Evolutionary conservation across 2,113 vertebrate species (phyloP).

Genomic region (Platichthys flesus): DNA sequence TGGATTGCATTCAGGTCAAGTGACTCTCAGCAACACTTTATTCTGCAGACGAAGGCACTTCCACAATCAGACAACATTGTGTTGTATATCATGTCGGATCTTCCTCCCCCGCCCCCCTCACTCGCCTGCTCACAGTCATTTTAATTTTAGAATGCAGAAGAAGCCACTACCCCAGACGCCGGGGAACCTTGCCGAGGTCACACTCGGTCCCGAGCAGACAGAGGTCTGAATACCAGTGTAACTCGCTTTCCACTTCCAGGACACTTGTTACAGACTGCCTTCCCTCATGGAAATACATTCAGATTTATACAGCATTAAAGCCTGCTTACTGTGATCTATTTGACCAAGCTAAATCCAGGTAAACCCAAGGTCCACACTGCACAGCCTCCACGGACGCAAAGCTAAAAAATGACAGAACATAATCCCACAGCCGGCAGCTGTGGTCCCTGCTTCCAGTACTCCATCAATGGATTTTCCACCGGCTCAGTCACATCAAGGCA

Average conservation of each 20-base stretch:
- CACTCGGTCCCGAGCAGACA: not conserved
- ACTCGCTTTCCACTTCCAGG: not conserved
- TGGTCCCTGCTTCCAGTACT: not conserved
- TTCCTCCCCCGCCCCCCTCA: no score
- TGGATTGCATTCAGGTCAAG: conserved; percentile 44
- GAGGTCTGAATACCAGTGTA: not conserved
- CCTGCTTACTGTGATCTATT: not conserved
- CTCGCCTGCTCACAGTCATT: no score
- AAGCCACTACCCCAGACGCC: not conserved
- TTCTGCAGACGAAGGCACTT: conserved; percentile 9
- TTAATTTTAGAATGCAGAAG: not conserved
- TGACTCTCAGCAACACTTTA: conserved; percentile 31
- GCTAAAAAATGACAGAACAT: not conserved
- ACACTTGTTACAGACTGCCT: not conserved
- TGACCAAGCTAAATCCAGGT: not conserved
- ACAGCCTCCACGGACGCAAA: not conserved
- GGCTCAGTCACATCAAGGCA: conserved; percentile 4
- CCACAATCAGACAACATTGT: conserved; percentile 7
- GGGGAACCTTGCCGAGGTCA: not conserved
- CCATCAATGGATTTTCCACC: not conserved
- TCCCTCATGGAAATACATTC: not conserved
- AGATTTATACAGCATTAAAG: not conserved
- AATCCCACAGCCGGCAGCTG: not conserved
- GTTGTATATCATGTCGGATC: not conserved
- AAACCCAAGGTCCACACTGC: not conserved